Evolutionary conservation across 2,888 invertebrate genomes (phyloP).

Genomic region (Acleris holmiana): DNA sequence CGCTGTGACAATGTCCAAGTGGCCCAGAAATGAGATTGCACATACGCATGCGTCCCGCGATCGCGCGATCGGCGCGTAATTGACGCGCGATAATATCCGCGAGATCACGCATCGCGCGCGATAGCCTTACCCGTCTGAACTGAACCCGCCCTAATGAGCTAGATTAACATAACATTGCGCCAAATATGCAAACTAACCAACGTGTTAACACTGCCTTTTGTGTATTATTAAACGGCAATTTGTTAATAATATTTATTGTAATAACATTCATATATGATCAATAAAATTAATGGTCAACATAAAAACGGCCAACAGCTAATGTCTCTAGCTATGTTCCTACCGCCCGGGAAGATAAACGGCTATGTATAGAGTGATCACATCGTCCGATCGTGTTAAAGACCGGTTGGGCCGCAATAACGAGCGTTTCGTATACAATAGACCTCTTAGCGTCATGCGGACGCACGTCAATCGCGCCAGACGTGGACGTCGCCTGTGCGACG

Average conservation of each 20-base stretch:
- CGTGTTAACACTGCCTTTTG: constrained; percentile 31
- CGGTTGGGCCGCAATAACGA: constrained; percentile 78
- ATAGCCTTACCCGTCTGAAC: constrained; percentile 75
- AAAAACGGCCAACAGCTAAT: constrained; percentile 51
- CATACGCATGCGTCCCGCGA: constrained; percentile 75
- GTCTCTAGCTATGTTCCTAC: constrained; percentile 51
- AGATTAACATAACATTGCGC: constrained; percentile 62
- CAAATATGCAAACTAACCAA: constrained; percentile 32
- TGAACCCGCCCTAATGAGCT: constrained; percentile 70
- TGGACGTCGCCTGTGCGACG: constrained; percentile 54
- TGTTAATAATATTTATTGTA: constrained; percentile 29
- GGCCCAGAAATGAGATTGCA: constrained; percentile 42
- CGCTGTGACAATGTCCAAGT: neutral
- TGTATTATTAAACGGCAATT: constrained; percentile 29
- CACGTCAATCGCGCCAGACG: constrained; percentile 72
- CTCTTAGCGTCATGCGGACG: constrained; percentile 81
- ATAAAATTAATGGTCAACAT: constrained; percentile 45
- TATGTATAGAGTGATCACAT: constrained; percentile 81
- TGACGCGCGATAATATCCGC: constrained; percentile 79
- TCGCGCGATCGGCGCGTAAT: constrained; percentile 70
- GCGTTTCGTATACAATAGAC: constrained; percentile 83
- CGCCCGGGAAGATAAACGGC: constrained; percentile 60
- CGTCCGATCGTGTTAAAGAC: constrained; percentile 81
- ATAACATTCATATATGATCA: constrained; percentile 26
- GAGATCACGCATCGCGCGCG: constrained; percentile 73